Conservation (phyloP, 2,797 vertebrate species). For the Amblyopsis hoosieri region DNA sequence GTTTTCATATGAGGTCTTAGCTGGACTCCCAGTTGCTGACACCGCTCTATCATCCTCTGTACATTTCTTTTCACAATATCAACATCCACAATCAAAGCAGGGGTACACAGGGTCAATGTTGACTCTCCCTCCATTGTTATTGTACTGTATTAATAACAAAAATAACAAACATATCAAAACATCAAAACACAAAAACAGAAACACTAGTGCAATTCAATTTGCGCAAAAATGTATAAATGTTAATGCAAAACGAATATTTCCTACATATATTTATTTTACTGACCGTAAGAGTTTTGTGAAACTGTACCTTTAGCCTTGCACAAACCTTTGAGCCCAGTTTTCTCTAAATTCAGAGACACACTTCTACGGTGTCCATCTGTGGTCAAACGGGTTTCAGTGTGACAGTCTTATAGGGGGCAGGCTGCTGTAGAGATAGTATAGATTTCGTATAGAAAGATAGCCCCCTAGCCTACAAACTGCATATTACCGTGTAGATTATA, state of each 20-base stretch:
- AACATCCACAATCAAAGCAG: constrained; percentile 79
- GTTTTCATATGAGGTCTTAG: constrained; percentile 88
- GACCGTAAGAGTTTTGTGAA: neutral
- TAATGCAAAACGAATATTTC: neutral
- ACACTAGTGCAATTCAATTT: constrained; percentile 42
- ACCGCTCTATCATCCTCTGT: constrained; percentile 75
- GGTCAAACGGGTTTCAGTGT: constrained; percentile 1
- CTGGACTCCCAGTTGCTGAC: constrained; percentile 73
- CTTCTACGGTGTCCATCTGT: constrained; percentile 7
- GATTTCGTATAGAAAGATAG: no score
- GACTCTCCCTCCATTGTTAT: constrained; percentile 55
- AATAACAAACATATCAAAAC: neutral
- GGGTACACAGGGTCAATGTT: constrained; percentile 69
- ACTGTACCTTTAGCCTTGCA: neutral
- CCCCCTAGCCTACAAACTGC: no score
- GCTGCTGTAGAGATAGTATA: no score
- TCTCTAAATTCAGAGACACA: no score
- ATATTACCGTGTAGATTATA: no score
- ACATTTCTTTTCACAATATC: constrained; percentile 75
- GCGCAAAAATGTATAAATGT: neutral
- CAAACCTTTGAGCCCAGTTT: constrained; percentile 19
- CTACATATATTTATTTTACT: neutral
- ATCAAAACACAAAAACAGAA: constrained; percentile 1
- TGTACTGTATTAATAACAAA: neutral
- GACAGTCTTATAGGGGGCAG: no score